These are phyloP conservation scores for Orthonevra nobilis DNA, from an alignment of 2,888 invertebrate genomes.

Conservation along the genomic window DNA sequence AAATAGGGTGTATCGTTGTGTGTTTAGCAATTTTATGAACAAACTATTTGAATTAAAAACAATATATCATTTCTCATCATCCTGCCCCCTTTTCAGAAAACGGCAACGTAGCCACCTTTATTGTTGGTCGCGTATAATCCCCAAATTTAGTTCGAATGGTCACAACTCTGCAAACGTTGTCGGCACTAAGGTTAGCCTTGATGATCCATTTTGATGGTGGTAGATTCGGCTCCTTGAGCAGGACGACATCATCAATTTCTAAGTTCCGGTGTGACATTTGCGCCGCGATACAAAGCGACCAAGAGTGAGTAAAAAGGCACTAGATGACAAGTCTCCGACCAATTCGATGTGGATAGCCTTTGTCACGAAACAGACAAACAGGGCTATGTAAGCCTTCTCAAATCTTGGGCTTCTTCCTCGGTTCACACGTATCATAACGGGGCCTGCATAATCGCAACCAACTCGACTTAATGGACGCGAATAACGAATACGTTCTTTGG, in stretches of 20 bases:
- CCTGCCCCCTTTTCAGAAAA: conserved; percentile 4
- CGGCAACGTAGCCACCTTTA: conserved; percentile 32
- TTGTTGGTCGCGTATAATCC: conserved; percentile 19
- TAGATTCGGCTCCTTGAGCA: conserved; percentile 22
- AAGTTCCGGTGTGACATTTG: background rate
- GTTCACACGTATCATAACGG: too few relatives aligned
- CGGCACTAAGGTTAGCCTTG: too few relatives aligned
- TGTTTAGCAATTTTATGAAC: too few relatives aligned
- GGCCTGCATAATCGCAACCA: too few relatives aligned
- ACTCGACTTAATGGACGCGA: too few relatives aligned
- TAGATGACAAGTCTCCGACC: too few relatives aligned
- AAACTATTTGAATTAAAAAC: too few relatives aligned
- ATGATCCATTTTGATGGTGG: conserved; percentile 44
- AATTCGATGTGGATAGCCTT: conserved; percentile 3
- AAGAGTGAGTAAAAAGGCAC: background rate
- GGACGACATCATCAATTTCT: conserved; percentile 12
- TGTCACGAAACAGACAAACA: conserved; percentile 2
- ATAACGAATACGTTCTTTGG: too few relatives aligned
- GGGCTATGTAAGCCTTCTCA: too few relatives aligned
- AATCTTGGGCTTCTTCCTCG: too few relatives aligned
- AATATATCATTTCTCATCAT: too few relatives aligned
- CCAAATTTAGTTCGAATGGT: conserved; percentile 12
- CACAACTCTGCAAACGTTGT: conserved; percentile 17
- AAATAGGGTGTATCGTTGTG: too few relatives aligned
- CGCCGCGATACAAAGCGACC: background rate